Percentiles rank a stretch among this genome's conserved stretches.
Conservation (phyloP, 2,797 vertebrate species). For the Eidolon dupreanum region DNA sequence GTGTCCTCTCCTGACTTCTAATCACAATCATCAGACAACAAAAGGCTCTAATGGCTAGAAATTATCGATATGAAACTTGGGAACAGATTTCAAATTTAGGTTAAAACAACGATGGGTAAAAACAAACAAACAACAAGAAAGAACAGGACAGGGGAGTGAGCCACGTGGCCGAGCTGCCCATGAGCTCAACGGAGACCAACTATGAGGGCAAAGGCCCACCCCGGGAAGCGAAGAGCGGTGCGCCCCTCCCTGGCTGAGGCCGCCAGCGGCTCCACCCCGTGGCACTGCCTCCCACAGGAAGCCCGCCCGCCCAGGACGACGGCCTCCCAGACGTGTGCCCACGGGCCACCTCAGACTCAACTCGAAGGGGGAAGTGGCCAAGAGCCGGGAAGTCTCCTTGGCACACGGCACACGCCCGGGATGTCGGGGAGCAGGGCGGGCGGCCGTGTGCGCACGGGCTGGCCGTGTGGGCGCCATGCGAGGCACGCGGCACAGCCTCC, state of each 20-base stretch:
- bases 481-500: accelerated
- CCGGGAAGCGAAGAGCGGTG: too few relatives aligned
- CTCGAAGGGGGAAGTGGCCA: background rate
- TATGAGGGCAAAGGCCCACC: background rate
- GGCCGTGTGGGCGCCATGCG: background rate
- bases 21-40: background rate
- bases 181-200: accelerated
- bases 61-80: background rate
- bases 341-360: accelerated
- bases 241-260: too few relatives aligned
- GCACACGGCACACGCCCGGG: background rate
- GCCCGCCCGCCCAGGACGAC: background rate
- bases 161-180: accelerated
- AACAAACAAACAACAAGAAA: background rate
- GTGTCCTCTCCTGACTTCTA: background rate
- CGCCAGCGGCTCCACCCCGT: too few relatives aligned
- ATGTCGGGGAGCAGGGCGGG: background rate
- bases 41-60: background rate
- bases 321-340: background rate
- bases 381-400: background rate
- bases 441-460: accelerated
- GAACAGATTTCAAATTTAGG: background rate
- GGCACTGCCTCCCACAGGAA: background rate
- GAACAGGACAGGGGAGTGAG: background rate
- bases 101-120: background rate